A percentile compares a stretch with the other conserved stretches of the same genome.
Conservation (phyloP, 2,888 invertebrate genomes). For the Pyrrhosoma nymphula region DNA sequence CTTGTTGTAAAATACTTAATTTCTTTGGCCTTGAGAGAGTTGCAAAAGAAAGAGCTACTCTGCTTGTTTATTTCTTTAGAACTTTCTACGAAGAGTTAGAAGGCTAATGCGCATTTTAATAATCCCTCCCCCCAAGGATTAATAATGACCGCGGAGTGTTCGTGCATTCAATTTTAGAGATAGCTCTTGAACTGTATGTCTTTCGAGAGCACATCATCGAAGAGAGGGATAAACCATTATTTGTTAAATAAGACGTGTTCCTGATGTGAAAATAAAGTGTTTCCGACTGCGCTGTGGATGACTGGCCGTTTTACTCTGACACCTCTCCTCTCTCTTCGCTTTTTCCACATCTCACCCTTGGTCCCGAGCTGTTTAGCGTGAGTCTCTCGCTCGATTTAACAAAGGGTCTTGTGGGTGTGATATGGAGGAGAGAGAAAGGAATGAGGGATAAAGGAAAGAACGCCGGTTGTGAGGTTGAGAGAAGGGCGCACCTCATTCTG, state of each 20-base stretch:
- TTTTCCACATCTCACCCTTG: constrained; percentile 6
- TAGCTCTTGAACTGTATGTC: too few relatives aligned
- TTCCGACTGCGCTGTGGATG: background rate
- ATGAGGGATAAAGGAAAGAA: background rate
- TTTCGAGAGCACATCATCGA: background rate
- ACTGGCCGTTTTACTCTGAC: background rate
- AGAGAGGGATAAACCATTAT: background rate
- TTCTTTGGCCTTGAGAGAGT: too few relatives aligned
- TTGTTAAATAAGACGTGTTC: background rate
- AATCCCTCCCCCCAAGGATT: too few relatives aligned
- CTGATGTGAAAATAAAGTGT: background rate
- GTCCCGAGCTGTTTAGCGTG: background rate
- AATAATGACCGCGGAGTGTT: too few relatives aligned
- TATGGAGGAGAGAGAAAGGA: background rate
- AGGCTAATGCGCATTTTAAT: too few relatives aligned
- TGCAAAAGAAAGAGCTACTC: too few relatives aligned
- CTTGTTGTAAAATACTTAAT: too few relatives aligned
- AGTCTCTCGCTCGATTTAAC: background rate
- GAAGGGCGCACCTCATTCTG: background rate
- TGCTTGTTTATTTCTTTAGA: too few relatives aligned
- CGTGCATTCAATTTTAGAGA: too few relatives aligned
- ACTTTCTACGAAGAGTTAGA: too few relatives aligned
- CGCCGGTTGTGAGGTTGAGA: background rate
- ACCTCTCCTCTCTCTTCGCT: background rate
- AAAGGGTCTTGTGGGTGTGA: background rate